Evolutionary conservation across 2,797 vertebrate species (phyloP).

Genomic region (Sebastes cheni): DNA sequence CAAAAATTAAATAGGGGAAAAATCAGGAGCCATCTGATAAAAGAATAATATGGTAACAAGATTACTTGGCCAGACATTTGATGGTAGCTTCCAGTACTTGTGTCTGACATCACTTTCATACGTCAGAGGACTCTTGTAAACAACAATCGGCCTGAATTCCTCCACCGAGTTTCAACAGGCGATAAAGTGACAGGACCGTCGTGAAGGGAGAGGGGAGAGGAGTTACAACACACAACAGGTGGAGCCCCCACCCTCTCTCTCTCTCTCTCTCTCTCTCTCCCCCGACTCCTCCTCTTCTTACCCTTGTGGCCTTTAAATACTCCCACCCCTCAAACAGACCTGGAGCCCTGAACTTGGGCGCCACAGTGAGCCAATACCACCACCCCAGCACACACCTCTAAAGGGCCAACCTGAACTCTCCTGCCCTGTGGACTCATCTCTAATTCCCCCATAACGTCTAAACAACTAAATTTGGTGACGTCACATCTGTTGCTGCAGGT

Average conservation of each 20-base stretch:
- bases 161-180: not conserved
- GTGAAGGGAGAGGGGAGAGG: not conserved
- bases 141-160: slow-evolving; percentile 11
- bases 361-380: slow-evolving; percentile 1
- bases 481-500: not conserved
- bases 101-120: slow-evolving; percentile 23
- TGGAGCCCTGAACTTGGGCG: slow-evolving; percentile 43
- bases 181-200: slow-evolving; percentile 27
- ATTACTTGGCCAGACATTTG: not conserved
- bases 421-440: not conserved
- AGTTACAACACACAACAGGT: slow-evolving; percentile 64
- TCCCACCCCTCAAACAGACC: slow-evolving; percentile 21
- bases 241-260: not conserved
- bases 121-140: slow-evolving; percentile 16
- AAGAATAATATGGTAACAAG: not conserved
- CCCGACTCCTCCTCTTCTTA: not conserved
- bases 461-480: not conserved
- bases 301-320: slow-evolving; percentile 54
- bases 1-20: not conserved
- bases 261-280: too few species aligned
- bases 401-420: slow-evolving; percentile 1
- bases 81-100: not conserved
- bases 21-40: not conserved
- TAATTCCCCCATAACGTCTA: not conserved
- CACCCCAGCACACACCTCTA: not conserved